phyloP scores from a whole-genome alignment of 2,888 invertebrate genomes.

The Agapetus fuscipes region DNA sequence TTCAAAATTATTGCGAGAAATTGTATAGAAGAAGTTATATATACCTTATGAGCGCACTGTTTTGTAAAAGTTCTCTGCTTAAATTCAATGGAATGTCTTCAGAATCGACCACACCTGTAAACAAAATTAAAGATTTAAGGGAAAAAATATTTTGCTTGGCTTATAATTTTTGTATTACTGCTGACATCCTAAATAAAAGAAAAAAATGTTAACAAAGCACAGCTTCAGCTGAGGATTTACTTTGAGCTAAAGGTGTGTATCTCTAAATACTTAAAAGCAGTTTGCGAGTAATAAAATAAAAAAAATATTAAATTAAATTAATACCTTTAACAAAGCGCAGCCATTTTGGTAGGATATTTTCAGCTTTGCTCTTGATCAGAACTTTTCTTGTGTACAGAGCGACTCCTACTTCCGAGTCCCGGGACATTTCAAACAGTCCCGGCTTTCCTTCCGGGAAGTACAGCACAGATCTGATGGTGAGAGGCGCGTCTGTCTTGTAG shows the following conservation, averaged over 20 bases:
- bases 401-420: slow-evolving; percentile 77
- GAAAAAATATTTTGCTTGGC: no score
- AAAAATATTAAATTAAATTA: no score
- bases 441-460: slow-evolving; percentile 94
- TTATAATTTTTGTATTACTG: no score
- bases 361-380: slow-evolving; percentile 84
- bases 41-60: slow-evolving; percentile 80
- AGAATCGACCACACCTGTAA: slow-evolving; percentile 85
- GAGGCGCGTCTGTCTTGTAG: slow-evolving; percentile 86
- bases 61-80: slow-evolving; percentile 90
- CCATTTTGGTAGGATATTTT: slow-evolving; percentile 90
- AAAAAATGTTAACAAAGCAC: slow-evolving; percentile 4
- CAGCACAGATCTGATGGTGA: slow-evolving; percentile 81
- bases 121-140: no score
- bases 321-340: slow-evolving; percentile 88
- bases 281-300: no score
- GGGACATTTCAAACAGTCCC: slow-evolving; percentile 80
- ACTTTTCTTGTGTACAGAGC: slow-evolving; percentile 88
- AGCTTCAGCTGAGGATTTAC: no score
- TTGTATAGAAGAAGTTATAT: slow-evolving; percentile 23
- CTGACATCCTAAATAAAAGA: slow-evolving; percentile 5
- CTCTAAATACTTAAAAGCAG: no score
- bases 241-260: no score
- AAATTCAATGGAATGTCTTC: slow-evolving; percentile 98
- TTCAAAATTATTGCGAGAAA: not conserved